Percentiles rank a stretch among this genome's conserved stretches.
phyloP scores from a whole-genome alignment of 2,113 vertebrate species.

The Indicator maculatus region DNA sequence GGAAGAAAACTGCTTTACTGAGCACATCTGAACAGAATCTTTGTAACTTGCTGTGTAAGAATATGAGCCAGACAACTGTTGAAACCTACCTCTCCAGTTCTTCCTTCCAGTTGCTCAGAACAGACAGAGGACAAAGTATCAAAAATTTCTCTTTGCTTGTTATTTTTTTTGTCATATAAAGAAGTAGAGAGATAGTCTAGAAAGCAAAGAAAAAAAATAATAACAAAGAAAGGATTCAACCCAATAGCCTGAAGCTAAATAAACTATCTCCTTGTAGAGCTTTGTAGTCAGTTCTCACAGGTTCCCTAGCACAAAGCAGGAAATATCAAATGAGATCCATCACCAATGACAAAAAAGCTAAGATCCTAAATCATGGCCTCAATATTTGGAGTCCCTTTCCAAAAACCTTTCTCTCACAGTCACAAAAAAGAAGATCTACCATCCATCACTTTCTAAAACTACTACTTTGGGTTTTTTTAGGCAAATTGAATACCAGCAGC shows the following conservation, averaged over 20 bases:
- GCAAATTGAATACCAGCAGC: neutral
- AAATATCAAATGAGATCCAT: neutral
- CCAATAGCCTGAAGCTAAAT: neutral
- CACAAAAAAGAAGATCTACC: neutral
- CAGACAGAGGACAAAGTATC: conserved; percentile 88
- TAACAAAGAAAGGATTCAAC: neutral
- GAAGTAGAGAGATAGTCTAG: conserved; percentile 87
- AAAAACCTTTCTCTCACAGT: neutral
- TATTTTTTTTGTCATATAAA: conserved; percentile 80
- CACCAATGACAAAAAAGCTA: neutral
- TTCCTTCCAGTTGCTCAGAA: conserved; percentile 90
- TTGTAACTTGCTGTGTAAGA: neutral
- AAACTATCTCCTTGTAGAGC: neutral
- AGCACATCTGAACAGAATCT: neutral
- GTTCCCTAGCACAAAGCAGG: neutral
- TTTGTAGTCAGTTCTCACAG: neutral
- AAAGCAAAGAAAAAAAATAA: conserved; percentile 17
- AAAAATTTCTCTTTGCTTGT: conserved; percentile 81
- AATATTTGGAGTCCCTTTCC: neutral
- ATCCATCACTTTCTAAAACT: neutral
- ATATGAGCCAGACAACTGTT: neutral
- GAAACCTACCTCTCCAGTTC: conserved; percentile 83
- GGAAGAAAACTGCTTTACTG: neutral
- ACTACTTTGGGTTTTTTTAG: neutral
- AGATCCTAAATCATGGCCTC: neutral